Evolutionary conservation across 2,797 vertebrate species (phyloP).

Genomic region (Alca torda): DNA sequence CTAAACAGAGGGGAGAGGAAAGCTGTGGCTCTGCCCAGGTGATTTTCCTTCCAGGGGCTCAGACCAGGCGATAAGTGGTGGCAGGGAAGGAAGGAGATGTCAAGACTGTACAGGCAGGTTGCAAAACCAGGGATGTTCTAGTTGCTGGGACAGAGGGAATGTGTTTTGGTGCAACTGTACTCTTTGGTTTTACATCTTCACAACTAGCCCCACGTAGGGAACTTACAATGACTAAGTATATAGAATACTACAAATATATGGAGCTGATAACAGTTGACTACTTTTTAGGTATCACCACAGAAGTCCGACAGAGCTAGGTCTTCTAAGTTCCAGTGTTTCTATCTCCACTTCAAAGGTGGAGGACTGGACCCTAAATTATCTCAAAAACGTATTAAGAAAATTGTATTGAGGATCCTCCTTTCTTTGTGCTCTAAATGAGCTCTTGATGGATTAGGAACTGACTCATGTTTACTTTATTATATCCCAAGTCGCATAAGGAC

Average conservation of each 20-base stretch:
- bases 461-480: neutral
- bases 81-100: neutral
- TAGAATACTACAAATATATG: neutral
- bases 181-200: neutral
- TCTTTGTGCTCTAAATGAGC: neutral
- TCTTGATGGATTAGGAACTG: neutral
- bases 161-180: neutral
- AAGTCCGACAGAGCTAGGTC: neutral
- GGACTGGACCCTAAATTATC: neutral
- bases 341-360: neutral
- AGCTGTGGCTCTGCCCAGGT: neutral
- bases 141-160: neutral
- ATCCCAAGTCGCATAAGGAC: slow-evolving; percentile 7
- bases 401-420: neutral
- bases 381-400: neutral
- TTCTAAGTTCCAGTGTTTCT: neutral
- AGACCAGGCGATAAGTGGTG: fast-evolving
- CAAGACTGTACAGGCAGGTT: neutral
- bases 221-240: neutral
- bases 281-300: fast-evolving
- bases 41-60: neutral
- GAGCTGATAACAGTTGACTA: neutral
- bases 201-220: neutral
- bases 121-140: neutral
- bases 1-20: neutral